Evolutionary conservation across 2,113 vertebrate genomes (phyloP).

Genomic region (Ascaphus truei): DNA sequence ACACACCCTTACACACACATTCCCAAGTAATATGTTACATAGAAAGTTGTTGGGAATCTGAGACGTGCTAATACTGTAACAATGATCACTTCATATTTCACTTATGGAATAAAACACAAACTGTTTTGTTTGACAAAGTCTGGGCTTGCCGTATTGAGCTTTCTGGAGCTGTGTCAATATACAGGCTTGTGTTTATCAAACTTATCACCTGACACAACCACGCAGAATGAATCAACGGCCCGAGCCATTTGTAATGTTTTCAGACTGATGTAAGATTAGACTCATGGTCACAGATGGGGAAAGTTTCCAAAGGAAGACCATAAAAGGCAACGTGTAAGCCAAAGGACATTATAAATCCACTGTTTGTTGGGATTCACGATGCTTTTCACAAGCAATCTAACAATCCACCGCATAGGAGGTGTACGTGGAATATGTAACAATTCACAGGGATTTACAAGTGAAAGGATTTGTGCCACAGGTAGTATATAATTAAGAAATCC

Average conservation of each 20-base stretch:
- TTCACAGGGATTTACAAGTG: too few relatives aligned
- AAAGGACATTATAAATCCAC: background rate
- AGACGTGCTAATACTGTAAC: slow-evolving; percentile 11
- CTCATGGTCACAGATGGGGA: background rate
- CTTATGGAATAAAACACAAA: slow-evolving; percentile 12
- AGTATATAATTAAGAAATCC: too few relatives aligned
- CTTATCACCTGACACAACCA: slow-evolving; percentile 22
- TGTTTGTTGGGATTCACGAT: background rate
- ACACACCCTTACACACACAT: too few relatives aligned
- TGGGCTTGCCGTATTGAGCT: background rate
- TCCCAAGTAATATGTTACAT: too few relatives aligned
- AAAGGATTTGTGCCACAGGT: too few relatives aligned
- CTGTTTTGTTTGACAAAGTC: slow-evolving; percentile 29
- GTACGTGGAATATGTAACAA: too few relatives aligned
- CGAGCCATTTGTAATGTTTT: slow-evolving; percentile 25
- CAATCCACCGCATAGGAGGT: too few relatives aligned
- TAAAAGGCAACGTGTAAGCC: slow-evolving; percentile 13
- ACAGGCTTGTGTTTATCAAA: slow-evolving; percentile 23
- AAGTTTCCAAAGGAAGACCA: background rate
- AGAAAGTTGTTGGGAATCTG: slow-evolving; percentile 7
- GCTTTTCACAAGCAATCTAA: background rate
- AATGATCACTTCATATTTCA: slow-evolving; percentile 33
- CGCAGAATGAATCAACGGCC: background rate
- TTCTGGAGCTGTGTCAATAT: slow-evolving; percentile 17
- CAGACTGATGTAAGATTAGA: slow-evolving; percentile 14